Base-by-base conservation (phyloP, 2,888 invertebrate species). In the Eilema griseolum region DNA sequence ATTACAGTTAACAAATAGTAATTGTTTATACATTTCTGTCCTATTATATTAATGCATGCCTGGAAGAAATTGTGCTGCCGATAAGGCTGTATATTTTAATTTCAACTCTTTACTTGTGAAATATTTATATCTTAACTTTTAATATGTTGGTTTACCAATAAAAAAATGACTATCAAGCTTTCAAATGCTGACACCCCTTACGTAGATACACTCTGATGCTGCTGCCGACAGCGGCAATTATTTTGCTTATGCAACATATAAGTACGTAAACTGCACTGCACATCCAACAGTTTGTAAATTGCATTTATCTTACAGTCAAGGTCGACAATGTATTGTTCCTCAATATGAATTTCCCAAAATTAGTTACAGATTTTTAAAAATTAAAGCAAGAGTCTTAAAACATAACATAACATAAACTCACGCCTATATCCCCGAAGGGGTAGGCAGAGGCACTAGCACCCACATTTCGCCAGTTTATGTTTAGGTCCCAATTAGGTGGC, bases 151-250 rank as follows among this genome's bases (percentile, higher is more conserved):
- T 7, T 5, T 33, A 23, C 7, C 33, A 26, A 16, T 16, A 37
- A 23, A 23, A 8, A 24, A 37, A 16, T 23, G 14, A 24, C 24
- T 20, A 20, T 20, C 24, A 20, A n/a, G 10, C 2, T 16, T 8
- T 10, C 0, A 65, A 61, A 23, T 71, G 66, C 73, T 67, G 78
- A 57, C 75, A 82, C 69, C 77, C 79, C 79, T 83, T 70, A 73
- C 71, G 72, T 71, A 72, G 86, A 81, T 81, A 86, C 86, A 88
- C 83, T 83, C 70, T 77, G 81, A 75, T 84, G 84, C 85, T 77
- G 73, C 16, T 78, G 82, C 79, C 82, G 82, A 83, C 90, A 90
- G 90, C 91, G 88, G 90, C 87, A 88, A 83, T 88, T 86, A 86
- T 83, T 83, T 37, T 85, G 80, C 85, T 88, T 86, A 87, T 82